phyloP scores from a whole-genome alignment of 2,888 invertebrate species.

The Hedychridium roseum region DNA sequence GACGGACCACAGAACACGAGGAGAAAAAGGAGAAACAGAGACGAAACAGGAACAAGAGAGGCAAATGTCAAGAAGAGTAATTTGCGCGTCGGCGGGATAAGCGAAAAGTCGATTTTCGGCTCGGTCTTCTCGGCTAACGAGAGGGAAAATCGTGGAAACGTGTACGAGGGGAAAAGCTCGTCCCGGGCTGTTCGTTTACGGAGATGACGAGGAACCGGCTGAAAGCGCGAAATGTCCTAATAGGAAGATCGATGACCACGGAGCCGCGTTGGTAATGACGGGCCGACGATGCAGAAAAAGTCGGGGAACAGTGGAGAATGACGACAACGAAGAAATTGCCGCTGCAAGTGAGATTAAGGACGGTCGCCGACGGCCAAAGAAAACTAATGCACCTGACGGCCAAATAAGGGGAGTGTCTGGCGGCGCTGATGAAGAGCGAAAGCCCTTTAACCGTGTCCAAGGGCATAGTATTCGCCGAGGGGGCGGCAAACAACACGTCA shows the following conservation, averaged over 20 bases:
- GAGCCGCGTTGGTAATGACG: too few species aligned
- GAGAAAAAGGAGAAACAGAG: neutral
- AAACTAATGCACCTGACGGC: slow-evolving; percentile 16
- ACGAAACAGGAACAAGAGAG: too few species aligned
- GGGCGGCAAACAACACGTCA: neutral
- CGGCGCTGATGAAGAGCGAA: slow-evolving; percentile 20
- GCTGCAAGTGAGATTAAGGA: slow-evolving; percentile 10
- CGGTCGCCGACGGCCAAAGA: slow-evolving; percentile 12
- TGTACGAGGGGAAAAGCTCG: too few species aligned
- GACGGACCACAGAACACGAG: slow-evolving; percentile 5
- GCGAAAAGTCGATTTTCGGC: too few species aligned
- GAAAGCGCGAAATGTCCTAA: too few species aligned
- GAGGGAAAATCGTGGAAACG: too few species aligned
- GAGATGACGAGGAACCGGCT: slow-evolving; percentile 13
- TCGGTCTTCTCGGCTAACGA: too few species aligned
- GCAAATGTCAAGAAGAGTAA: too few species aligned
- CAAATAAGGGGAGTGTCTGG: slow-evolving; percentile 10
- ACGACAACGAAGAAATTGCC: slow-evolving; percentile 4
- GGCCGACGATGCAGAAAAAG: slow-evolving; percentile 2
- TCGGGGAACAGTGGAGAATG: neutral
- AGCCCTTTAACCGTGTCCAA: slow-evolving; percentile 12
- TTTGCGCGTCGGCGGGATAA: too few species aligned
- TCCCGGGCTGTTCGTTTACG: too few species aligned
- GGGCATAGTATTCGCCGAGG: slow-evolving; percentile 7
- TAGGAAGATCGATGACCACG: too few species aligned